A percentile compares a stretch with the other conserved stretches of the same genome.
phyloP scores from a whole-genome alignment of 2,113 vertebrate genomes.

The Stigmatopora nigra region DNA sequence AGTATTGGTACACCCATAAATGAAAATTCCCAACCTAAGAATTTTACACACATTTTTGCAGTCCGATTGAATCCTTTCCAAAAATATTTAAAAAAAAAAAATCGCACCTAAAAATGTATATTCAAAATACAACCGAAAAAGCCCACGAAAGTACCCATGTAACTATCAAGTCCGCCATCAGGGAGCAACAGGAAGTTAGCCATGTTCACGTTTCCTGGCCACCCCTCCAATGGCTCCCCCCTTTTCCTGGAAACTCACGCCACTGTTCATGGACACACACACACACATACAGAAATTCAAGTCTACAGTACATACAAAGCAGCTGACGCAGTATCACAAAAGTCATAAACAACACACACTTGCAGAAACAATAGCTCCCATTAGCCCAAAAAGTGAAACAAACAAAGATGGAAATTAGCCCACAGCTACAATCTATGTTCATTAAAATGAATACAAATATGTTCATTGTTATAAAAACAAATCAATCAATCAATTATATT shows the following conservation, averaged over 20 bases:
- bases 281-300: constrained; percentile 8
- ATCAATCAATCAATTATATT: too few relatives aligned
- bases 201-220: constrained; percentile 71
- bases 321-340: constrained; percentile 24
- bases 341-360: constrained; percentile 1
- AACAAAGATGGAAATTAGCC: too few relatives aligned
- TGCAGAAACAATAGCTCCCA: not conserved
- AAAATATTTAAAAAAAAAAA: not conserved
- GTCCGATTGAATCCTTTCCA: not conserved
- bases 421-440: too few relatives aligned
- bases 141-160: constrained; percentile 19
- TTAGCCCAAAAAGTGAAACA: too few relatives aligned
- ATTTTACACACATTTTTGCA: not conserved
- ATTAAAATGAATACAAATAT: too few relatives aligned
- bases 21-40: too few relatives aligned
- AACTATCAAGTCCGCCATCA: constrained; percentile 68
- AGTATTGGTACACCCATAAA: too few relatives aligned
- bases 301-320: constrained; percentile 3
- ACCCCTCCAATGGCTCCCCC: constrained; percentile 61
- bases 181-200: constrained; percentile 70
- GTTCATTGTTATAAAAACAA: too few relatives aligned
- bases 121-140: not conserved
- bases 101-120: not conserved
- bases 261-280: constrained; percentile 41
- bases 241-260: constrained; percentile 67